Conservation (phyloP, 2,888 invertebrate species). For the Cheilosia variabilis region DNA sequence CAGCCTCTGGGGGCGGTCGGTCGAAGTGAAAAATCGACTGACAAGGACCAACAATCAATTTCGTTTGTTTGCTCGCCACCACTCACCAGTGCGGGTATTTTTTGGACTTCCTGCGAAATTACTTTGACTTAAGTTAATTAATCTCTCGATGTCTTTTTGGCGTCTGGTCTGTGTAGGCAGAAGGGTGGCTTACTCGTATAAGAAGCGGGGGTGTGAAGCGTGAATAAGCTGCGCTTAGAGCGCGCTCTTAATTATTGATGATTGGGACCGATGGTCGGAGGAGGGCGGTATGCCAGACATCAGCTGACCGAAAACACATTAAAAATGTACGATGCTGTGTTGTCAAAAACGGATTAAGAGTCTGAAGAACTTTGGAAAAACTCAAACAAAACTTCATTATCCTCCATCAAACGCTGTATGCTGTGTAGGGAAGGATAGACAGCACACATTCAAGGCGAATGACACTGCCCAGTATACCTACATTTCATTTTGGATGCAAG, state of each 20-base stretch:
- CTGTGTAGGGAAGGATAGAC: constrained; percentile 22
- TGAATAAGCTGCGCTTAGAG: constrained; percentile 68
- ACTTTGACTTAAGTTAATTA: constrained; percentile 83
- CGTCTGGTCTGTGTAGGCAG: not conserved
- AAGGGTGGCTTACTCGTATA: constrained; percentile 35
- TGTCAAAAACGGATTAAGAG: constrained; percentile 58
- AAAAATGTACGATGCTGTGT: constrained; percentile 46
- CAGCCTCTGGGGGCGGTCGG: constrained; percentile 15
- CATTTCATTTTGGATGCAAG: constrained; percentile 54
- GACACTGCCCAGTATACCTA: constrained; percentile 48
- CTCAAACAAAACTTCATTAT: constrained; percentile 74
- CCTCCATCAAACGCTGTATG: constrained; percentile 65
- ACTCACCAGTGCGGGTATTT: constrained; percentile 46
- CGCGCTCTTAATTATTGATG: constrained; percentile 68
- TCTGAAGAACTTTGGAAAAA: constrained; percentile 65
- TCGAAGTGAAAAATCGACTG: constrained; percentile 77
- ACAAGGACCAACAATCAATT: constrained; percentile 77
- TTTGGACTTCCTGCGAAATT: constrained; percentile 77
- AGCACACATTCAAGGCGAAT: constrained; percentile 60
- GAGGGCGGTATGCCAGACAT: constrained; percentile 36
- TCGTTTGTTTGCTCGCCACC: constrained; percentile 57
- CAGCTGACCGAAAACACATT: constrained; percentile 48
- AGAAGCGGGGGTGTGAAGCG: constrained; percentile 40
- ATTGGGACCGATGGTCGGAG: constrained; percentile 4
- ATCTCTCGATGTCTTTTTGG: constrained; percentile 78